These are phyloP conservation scores for Bhutanitis thaidina DNA, from an alignment of 2,888 invertebrate species.

Conservation along the genomic window DNA sequence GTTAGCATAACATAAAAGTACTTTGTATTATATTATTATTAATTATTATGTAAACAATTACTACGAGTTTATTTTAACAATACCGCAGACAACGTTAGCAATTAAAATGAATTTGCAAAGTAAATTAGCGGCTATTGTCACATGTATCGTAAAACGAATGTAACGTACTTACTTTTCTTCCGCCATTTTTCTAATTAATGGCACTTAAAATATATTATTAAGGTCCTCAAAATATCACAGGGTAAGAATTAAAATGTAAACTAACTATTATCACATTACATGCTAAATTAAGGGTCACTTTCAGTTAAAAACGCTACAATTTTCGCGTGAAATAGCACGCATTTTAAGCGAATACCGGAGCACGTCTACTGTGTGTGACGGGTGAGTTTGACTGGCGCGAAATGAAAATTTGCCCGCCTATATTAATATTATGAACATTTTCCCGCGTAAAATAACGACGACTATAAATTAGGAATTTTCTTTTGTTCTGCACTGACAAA, in stretches of 20 bases:
- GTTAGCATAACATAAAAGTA: constrained; percentile 2
- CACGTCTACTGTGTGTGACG: constrained; percentile 26
- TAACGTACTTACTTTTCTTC: constrained; percentile 57
- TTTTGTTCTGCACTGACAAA: neutral
- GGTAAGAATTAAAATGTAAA: constrained; percentile 20
- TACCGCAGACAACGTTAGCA: neutral
- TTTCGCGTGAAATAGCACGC: constrained; percentile 24
- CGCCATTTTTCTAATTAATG: constrained; percentile 42
- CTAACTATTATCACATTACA: constrained; percentile 37
- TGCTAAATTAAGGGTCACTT: constrained; percentile 25
- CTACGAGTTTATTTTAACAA: neutral
- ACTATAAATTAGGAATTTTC: constrained; percentile 15
- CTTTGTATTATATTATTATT: too few species aligned
- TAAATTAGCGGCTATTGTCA: neutral
- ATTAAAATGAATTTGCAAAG: neutral
- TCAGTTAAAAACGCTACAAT: constrained; percentile 13
- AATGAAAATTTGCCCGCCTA: constrained; percentile 30
- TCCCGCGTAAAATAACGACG: constrained; percentile 23
- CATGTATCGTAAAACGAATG: neutral
- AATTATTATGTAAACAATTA: neutral
- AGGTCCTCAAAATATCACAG: constrained; percentile 55
- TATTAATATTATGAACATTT: constrained; percentile 30
- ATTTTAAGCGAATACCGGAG: constrained; percentile 21
- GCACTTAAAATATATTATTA: constrained; percentile 26
- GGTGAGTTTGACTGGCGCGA: constrained; percentile 30